These are phyloP conservation scores for Paracentrotus lividus DNA, from an alignment of 53 echinoderm and acorn worm species.

Conservation along the genomic window DNA sequence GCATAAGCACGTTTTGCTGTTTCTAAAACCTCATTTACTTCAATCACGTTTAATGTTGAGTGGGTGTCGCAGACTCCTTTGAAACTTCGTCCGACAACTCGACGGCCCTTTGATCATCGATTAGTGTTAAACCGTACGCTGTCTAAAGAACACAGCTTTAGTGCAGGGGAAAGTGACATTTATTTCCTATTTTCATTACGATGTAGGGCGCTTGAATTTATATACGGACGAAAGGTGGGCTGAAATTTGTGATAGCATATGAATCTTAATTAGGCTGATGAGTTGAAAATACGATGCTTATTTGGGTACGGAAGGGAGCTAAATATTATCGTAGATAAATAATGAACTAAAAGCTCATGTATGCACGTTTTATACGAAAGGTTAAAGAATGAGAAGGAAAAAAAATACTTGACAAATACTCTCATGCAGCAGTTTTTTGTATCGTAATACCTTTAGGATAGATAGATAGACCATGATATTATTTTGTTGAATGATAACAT, in stretches of 20 bases:
- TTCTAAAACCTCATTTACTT: slow-evolving; percentile 34
- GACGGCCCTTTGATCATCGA: slow-evolving; percentile 32
- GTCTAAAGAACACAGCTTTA: slow-evolving; percentile 18
- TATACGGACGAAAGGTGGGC: not conserved
- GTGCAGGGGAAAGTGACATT: not conserved
- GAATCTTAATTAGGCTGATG: not conserved
- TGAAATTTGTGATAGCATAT: not conserved
- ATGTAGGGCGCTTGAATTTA: not conserved
- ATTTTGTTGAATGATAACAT: not conserved
- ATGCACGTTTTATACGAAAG: not conserved
- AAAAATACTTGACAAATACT: not conserved
- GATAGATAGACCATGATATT: not conserved
- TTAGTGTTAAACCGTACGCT: slow-evolving; percentile 15
- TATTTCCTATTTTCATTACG: slow-evolving; percentile 1
- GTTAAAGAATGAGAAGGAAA: not conserved
- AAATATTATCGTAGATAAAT: not conserved
- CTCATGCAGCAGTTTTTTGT: not conserved
- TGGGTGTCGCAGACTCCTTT: slow-evolving; percentile 28
- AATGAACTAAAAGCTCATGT: not conserved
- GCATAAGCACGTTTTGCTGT: not conserved
- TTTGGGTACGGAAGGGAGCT: not conserved
- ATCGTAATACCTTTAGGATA: not conserved
- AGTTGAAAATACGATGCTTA: not conserved
- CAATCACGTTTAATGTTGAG: slow-evolving; percentile 13
- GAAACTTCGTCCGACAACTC: not conserved